phyloP scores from a whole-genome alignment of 2,888 invertebrate genomes.

The Tinea semifulvella region DNA sequence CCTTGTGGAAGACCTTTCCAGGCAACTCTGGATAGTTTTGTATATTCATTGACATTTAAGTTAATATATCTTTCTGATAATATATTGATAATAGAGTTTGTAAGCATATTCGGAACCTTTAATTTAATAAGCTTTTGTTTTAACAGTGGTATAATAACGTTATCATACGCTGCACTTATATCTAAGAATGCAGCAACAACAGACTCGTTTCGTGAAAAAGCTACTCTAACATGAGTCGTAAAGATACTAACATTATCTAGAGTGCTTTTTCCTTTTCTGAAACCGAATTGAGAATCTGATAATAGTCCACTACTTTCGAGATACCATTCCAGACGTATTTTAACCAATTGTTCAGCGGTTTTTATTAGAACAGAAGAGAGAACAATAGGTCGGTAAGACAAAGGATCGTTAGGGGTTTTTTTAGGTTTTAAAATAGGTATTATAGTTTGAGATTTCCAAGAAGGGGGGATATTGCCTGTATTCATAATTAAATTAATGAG shows the following conservation, averaged over 20 bases:
- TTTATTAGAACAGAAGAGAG: conserved; percentile 13
- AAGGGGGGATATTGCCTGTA: background rate
- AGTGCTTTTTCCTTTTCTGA: conserved; percentile 24
- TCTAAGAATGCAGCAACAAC: conserved; percentile 23
- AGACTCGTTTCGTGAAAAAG: conserved; percentile 18
- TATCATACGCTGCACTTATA: conserved; percentile 24
- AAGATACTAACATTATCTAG: conserved; percentile 24
- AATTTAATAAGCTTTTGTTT: conserved; percentile 21
- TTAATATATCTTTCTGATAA: conserved; percentile 17
- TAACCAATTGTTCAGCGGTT: conserved; percentile 22
- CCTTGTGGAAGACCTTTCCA: conserved; percentile 25
- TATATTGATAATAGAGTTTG: conserved; percentile 19
- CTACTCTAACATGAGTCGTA: conserved; percentile 20
- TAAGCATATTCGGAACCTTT: conserved; percentile 21
- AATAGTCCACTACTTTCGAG: conserved; percentile 19
- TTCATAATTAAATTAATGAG: background rate
- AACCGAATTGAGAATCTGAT: conserved; percentile 21
- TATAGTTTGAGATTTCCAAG: background rate
- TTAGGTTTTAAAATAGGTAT: conserved; percentile 14
- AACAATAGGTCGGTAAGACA: conserved; percentile 13
- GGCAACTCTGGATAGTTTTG: conserved; percentile 12
- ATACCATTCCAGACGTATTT: conserved; percentile 23
- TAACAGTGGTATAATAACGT: conserved; percentile 21
- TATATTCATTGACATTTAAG: no score
- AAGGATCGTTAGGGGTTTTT: conserved; percentile 3